Evolutionary conservation across 2,113 vertebrate species (phyloP), one percentile per base, ranked within the genome.

Genomic region (Glaucomys volans): DNA sequence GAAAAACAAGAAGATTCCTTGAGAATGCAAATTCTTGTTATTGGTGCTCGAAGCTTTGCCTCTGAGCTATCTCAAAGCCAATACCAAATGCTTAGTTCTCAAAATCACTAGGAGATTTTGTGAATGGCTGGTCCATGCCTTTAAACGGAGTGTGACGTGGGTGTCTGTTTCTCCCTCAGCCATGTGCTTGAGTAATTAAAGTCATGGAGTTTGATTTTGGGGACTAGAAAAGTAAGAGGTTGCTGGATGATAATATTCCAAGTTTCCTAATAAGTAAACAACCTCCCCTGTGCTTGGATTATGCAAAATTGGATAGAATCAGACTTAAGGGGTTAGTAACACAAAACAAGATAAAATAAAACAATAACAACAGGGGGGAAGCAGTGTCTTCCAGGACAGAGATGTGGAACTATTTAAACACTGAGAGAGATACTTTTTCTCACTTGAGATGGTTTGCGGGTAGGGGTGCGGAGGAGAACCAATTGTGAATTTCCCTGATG

Each of bases 1-100:
- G 47, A 82, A 91, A 94, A 93, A 26, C 24, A 74, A 95, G 54
- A 72, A 81, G 66, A 8, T 88, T 54, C 52, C 64, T 67, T 17
- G 11, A 37, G 37, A 50, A 50, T 10, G 1, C 52, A 47, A 72
- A 47, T 42, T 9, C 17, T 37, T 57, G 35, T 17, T 69, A 9
- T 17, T 32, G 37, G 59, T 62, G 13, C 35, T n/a, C 8, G 10
- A 4, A 69, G 50, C 32, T 83, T 82, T 82, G 44, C 2, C 13
- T 62, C 64, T 47, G 67, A 90, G 87, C 26, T 22, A 16, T 57
- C 24, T 28, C 9, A 91, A 91, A 83, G 79, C 67, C 40, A 71
- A 24, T n/a, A 32, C 37, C 44, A 74, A 32, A 44, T n/a, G 17
- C 4, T 66, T 47, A 69, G 69, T 71, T 90, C 40, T 83, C 24